These are phyloP conservation scores for Agelaius tricolor DNA, from an alignment of 2,113 vertebrate genomes.

Conservation along the genomic window DNA sequence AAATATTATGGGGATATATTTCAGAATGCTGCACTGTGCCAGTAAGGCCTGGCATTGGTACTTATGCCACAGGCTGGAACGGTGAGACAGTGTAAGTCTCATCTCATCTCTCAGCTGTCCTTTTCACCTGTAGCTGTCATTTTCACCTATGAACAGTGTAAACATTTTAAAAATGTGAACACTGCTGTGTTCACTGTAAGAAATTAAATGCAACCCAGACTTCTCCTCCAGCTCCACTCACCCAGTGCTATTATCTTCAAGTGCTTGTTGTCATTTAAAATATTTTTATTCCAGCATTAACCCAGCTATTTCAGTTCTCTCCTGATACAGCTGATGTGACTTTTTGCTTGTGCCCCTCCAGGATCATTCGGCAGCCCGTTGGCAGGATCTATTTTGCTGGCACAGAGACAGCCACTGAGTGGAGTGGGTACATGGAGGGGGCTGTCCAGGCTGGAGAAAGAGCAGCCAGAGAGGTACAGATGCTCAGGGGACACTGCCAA, in stretches of 20 bases:
- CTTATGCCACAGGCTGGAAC: neutral
- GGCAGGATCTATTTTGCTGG: slow-evolving; percentile 91
- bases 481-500: neutral
- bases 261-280: neutral
- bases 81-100: neutral
- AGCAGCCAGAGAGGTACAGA: slow-evolving; percentile 89
- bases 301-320: neutral
- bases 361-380: slow-evolving; percentile 88
- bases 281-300: neutral
- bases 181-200: neutral
- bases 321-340: neutral
- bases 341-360: slow-evolving; percentile 42
- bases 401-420: slow-evolving; percentile 93
- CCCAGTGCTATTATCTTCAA: neutral
- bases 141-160: neutral
- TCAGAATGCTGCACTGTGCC: neutral
- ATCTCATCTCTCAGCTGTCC: neutral
- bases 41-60: neutral
- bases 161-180: neutral
- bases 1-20: neutral
- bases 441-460: slow-evolving; percentile 94
- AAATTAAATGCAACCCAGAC: neutral
- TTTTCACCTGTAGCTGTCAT: neutral
- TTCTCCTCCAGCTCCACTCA: neutral
- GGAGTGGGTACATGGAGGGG: slow-evolving; percentile 98